phyloP scores from a whole-genome alignment of 92 coral and sea anemone species.

The Pocillopora meandrina region DNA sequence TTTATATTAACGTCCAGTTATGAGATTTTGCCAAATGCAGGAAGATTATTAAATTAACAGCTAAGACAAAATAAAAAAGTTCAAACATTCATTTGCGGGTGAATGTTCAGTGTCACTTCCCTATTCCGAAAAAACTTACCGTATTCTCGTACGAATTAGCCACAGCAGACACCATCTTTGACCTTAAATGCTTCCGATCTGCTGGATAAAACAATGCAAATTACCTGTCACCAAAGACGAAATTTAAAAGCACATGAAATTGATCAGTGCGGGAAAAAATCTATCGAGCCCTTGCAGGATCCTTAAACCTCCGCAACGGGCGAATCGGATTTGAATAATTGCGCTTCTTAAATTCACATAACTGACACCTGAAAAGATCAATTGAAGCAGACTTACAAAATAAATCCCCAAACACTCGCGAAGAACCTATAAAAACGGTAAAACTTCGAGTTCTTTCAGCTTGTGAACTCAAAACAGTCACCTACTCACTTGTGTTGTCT shows the following conservation, averaged over 20 bases:
- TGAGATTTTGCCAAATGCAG: too few relatives aligned
- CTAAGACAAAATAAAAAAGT: too few relatives aligned
- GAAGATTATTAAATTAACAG: too few relatives aligned
- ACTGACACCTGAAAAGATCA: not conserved
- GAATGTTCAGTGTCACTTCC: too few relatives aligned
- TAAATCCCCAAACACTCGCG: not conserved
- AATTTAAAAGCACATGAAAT: not conserved
- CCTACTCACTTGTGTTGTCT: not conserved
- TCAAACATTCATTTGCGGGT: too few relatives aligned
- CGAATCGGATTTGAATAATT: too few relatives aligned
- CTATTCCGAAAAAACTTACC: slow-evolving; percentile 18
- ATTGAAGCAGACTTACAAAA: not conserved
- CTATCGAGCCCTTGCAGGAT: not conserved
- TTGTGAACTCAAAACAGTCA: not conserved
- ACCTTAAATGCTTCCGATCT: not conserved
- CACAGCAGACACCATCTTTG: slow-evolving; percentile 36
- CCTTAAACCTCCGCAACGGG: too few relatives aligned
- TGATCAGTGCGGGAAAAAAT: not conserved
- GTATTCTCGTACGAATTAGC: slow-evolving; percentile 12
- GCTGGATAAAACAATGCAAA: not conserved
- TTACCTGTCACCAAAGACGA: not conserved
- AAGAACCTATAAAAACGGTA: not conserved
- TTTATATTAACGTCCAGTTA: too few relatives aligned
- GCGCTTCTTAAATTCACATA: not conserved
- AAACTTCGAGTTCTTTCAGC: not conserved